phyloP scores from a whole-genome alignment of 2,888 invertebrate genomes.

The Cantharis lateralis region DNA sequence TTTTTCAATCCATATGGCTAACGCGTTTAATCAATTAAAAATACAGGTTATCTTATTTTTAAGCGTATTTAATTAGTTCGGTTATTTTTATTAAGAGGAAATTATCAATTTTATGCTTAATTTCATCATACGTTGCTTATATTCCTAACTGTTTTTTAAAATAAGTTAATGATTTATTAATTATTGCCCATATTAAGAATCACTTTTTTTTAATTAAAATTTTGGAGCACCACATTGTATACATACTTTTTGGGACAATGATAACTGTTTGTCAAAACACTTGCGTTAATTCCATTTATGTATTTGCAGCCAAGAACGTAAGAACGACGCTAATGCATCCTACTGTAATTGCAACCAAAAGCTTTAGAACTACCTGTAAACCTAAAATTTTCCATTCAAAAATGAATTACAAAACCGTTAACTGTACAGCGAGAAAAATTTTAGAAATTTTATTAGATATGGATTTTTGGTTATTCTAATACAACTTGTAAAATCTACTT shows the following conservation, averaged over 20 bases:
- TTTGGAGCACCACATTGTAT: background rate
- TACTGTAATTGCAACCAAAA: background rate
- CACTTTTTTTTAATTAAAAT: background rate
- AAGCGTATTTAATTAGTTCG: background rate
- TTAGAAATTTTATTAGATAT: background rate
- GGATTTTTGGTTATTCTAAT: background rate
- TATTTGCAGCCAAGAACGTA: background rate
- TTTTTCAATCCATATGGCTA: background rate
- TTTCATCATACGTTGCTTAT: background rate
- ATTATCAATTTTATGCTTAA: background rate
- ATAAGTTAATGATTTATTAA: background rate
- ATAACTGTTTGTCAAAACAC: background rate
- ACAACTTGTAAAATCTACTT: background rate
- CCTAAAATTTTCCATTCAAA: background rate
- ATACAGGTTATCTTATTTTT: background rate
- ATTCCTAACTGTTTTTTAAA: background rate
- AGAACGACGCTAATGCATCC: slow-evolving; percentile 4
- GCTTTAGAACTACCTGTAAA: background rate
- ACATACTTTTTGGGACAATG: background rate
- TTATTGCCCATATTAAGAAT: background rate
- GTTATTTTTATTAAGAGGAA: background rate
- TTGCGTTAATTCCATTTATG: background rate
- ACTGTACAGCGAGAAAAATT: background rate
- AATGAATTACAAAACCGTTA: background rate
- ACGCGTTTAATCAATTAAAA: background rate